Conservation (phyloP, 2,888 invertebrate genomes). For the Andrena chrysosceles region DNA sequence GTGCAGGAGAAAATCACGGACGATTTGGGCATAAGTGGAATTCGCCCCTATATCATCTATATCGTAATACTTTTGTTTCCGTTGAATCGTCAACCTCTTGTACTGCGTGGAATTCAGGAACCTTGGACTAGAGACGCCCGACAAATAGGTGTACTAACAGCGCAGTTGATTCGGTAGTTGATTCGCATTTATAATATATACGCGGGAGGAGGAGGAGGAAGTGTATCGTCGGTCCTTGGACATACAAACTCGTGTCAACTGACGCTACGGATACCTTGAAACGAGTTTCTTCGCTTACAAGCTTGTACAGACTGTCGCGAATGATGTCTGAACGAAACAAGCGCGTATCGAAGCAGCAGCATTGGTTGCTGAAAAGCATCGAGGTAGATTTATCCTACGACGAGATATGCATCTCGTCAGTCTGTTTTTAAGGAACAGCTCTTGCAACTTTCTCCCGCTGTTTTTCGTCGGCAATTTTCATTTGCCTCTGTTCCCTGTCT, state of each 20-base stretch:
- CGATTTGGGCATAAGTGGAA: no score
- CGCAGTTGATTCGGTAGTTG: neutral
- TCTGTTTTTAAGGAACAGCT: neutral
- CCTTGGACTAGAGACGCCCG: constrained; percentile 36
- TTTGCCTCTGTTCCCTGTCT: constrained; percentile 65
- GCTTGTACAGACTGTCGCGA: neutral
- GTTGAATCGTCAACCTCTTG: constrained; percentile 3
- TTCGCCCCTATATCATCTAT: neutral
- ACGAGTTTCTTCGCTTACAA: neutral
- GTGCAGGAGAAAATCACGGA: no score
- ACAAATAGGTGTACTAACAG: neutral
- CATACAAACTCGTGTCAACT: no score
- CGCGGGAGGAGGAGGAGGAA: no score
- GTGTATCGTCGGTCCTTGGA: no score
- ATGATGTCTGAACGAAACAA: neutral
- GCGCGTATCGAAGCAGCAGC: neutral
- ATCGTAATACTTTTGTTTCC: neutral
- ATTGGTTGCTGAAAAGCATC: neutral
- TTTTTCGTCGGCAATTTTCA: constrained; percentile 21
- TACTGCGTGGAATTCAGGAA: neutral
- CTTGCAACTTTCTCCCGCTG: neutral
- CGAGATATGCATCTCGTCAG: neutral
- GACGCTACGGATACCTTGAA: neutral
- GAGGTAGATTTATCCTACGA: constrained; percentile 6
- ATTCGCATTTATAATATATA: no score